phyloP scores from a whole-genome alignment of 2,888 invertebrate genomes.

The Mechanitis messenoides region DNA sequence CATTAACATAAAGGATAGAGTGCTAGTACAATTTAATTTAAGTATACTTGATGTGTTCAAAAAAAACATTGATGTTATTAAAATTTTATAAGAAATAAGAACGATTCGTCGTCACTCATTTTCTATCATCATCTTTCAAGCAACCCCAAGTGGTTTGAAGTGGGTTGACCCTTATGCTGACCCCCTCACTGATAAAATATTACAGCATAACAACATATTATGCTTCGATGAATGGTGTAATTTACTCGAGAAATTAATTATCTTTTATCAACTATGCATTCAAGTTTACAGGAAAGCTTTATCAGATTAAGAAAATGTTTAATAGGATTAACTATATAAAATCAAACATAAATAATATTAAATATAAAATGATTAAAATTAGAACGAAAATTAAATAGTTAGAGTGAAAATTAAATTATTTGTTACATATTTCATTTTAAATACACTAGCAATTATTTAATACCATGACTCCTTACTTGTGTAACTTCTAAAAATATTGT shows the following conservation, averaged over 20 bases:
- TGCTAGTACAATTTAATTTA: too few relatives aligned
- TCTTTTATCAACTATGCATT: background rate
- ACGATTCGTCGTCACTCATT: conserved; percentile 1
- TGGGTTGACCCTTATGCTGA: conserved; percentile 12
- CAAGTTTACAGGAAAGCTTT: background rate
- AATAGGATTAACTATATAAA: too few relatives aligned
- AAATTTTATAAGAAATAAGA: conserved; percentile 32
- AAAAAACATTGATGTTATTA: conserved; percentile 36
- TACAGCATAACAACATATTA: conserved; percentile 21
- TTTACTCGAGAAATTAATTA: conserved; percentile 20
- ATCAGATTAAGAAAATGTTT: too few relatives aligned
- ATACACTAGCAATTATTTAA: background rate
- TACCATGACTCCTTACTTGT: background rate
- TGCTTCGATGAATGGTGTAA: conserved; percentile 25
- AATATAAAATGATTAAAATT: too few relatives aligned
- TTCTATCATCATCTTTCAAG: conserved; percentile 1
- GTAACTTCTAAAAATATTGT: background rate
- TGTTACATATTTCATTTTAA: too few relatives aligned
- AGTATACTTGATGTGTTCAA: too few relatives aligned
- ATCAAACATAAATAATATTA: too few relatives aligned
- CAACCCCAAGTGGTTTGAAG: conserved; percentile 1
- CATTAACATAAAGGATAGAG: too few relatives aligned
- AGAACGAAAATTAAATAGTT: too few relatives aligned
- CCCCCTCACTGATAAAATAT: conserved; percentile 20
- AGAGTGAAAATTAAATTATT: too few relatives aligned